Base-by-base conservation (phyloP, 2,888 invertebrate species). In the Iphiclides podalirius region DNA sequence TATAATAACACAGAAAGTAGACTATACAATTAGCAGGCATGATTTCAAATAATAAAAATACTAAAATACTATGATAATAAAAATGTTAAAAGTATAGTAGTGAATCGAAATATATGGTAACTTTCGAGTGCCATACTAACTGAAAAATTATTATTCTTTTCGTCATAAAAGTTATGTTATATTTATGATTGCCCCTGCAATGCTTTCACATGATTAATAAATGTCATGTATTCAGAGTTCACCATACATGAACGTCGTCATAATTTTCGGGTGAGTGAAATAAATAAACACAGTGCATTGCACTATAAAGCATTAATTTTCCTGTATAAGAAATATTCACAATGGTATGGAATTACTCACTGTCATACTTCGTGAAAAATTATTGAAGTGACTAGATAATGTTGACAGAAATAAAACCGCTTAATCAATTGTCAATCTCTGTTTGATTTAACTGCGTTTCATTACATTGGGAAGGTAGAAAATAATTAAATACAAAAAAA, bases 211-310 rank as follows among this genome's bases (percentile, higher is more conserved):
- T 41, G 36, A 41, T 47, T 34, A 47, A 43, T 41, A 49, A 38
- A 15, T 11, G 38, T 43, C 37, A 14, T 11, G 16, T 26, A 38
- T 20, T 33, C 42, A 6, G 35, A n/a, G 42, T 31, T 46, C 12
- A 47, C 41, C 28, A 43, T 43, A 44, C 35, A 44, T 36, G 31
- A 53, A 51, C 2, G 31, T 40, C 11, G 11, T 16, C 14, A 16
- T 31, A 15, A 40, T 40, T 40, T 28, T 15, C 16, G 28, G 15
- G 16, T 6, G 28, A 16, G 4, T 16, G 40, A 11, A 31, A 31
- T 9, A 28, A 26, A 40, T 54, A 53, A 56, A 61, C 59, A 15
- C 11, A 12, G 2, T 17, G 36, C 11, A 15, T 4, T 7, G 11
- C 7, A 28, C 28, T 15, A 28, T 15, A 9, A n/a, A 15, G 4